Evolutionary conservation across 2,888 invertebrate genomes (phyloP).

Genomic region (Frankliniella fusca): DNA sequence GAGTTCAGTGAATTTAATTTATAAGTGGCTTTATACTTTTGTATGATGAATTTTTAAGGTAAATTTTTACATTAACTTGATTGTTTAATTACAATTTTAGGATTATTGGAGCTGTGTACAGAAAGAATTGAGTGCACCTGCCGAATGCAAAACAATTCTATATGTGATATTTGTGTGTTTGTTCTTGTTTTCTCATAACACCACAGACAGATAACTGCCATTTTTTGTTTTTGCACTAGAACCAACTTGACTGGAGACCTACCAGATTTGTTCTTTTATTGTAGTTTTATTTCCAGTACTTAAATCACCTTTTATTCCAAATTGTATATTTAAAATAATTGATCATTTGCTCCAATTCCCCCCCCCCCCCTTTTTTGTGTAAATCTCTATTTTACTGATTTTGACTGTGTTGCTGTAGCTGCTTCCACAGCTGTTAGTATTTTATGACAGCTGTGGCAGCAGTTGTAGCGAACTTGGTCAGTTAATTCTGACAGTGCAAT

Average conservation of each 20-base stretch:
- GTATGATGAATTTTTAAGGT: not conserved
- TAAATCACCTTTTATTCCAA: not conserved
- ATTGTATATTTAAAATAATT: not conserved
- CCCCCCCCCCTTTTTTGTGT: no score
- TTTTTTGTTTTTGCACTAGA: not conserved
- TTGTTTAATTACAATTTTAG: not conserved
- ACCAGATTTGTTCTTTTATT: not conserved
- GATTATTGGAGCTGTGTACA: not conserved
- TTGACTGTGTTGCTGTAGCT: no score
- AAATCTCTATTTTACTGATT: no score
- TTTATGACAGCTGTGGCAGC: no score
- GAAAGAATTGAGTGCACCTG: not conserved
- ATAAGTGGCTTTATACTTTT: conserved; percentile 18
- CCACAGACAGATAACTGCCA: not conserved
- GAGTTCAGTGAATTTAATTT: not conserved
- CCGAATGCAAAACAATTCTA: not conserved
- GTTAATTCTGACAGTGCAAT: no score
- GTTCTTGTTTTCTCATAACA: not conserved
- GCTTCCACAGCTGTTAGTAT: no score
- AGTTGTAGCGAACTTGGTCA: no score
- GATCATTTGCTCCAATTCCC: not conserved
- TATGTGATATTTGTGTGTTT: not conserved
- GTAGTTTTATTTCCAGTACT: not conserved
- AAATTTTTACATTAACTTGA: not conserved
- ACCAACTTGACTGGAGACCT: not conserved